Evolutionary conservation across 2,113 vertebrate genomes (phyloP), one percentile per base, ranked within the genome.

Genomic region (Chlorodrepanis virens): DNA sequence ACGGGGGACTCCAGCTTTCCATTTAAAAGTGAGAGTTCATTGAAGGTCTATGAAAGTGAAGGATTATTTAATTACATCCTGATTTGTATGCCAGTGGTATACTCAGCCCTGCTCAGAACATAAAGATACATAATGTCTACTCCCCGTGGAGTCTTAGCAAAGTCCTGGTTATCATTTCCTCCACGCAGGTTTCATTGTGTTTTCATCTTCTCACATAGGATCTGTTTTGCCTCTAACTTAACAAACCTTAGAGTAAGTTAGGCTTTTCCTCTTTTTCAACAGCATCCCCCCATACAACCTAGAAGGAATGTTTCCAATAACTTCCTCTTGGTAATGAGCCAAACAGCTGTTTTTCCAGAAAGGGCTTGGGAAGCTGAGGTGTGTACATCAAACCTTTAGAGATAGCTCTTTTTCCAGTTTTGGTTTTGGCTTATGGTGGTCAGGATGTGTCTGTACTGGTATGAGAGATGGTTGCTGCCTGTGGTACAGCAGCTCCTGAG

Each of bases 51-150:
- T 71, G 86, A 83, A 93, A 90, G 47, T 94, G 82, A 96, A 70
- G 54, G 71, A 91, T 96, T 94, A 59, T 91, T 97, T 96, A 96
- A 96, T 96, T 95, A 87, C 49, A 72, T 90, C 45, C 77, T 77
- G 37, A 88, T 93, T 92, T 91, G n/a, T n/a, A n/a, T n/a, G 42
- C 81, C 71, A 70, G 21, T 67, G n/a, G 10, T 74, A 11, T 80
- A 33, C 75, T 90, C 70, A 90, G 35, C 24, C 21, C 35, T 85
- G 59, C 83, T 83, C 33, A 52, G 75, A 93, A 50, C 75, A 47
- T 85, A 87, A 90, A 90, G 70, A 78, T 91, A 57, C 11, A 31
- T 63, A 65, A 72, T 80, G 33, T 67, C 82, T 79, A 16, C 35
- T 96, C 78, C 63, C 91, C 0, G 0, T 14, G 39, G 89, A 67